A percentile compares a stretch with the other conserved stretches of the same genome.
Conservation (phyloP, 2,113 vertebrate species). For the Otus sunia region DNA sequence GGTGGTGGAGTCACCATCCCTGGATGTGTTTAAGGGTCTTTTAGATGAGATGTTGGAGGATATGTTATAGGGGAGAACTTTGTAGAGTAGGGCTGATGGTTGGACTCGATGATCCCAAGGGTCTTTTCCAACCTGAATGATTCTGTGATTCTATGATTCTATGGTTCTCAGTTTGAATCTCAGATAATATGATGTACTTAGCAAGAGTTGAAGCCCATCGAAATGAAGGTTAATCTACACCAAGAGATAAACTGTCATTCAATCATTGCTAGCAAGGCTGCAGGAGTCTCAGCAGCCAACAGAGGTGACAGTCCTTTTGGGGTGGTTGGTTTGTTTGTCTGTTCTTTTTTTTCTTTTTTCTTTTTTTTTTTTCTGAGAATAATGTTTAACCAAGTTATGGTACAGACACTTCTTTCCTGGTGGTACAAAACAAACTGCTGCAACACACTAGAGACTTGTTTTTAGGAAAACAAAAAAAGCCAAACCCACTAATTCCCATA, state of each 20-base stretch:
- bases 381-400: not conserved
- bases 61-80: too few species aligned
- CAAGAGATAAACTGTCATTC: not conserved
- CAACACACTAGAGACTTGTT: not conserved
- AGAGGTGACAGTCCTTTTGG: not conserved
- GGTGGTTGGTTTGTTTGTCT: not conserved
- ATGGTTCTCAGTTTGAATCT: not conserved
- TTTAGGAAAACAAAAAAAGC: not conserved
- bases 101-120: too few species aligned
- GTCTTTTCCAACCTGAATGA: too few species aligned
- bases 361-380: not conserved
- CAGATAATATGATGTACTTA: not conserved
- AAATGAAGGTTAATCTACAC: conserved; percentile 14
- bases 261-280: not conserved
- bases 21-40: too few species aligned
- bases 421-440: not conserved
- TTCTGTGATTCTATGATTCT: too few species aligned
- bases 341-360: not conserved
- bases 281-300: not conserved
- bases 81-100: too few species aligned
- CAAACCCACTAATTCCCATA: not conserved
- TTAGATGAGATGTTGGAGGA: too few species aligned
- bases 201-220: not conserved
- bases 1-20: too few species aligned
- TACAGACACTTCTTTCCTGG: not conserved